Percentiles rank a stretch among this genome's conserved stretches.
phyloP scores from a whole-genome alignment of 2,113 vertebrate genomes.

The Symphodus melops region DNA sequence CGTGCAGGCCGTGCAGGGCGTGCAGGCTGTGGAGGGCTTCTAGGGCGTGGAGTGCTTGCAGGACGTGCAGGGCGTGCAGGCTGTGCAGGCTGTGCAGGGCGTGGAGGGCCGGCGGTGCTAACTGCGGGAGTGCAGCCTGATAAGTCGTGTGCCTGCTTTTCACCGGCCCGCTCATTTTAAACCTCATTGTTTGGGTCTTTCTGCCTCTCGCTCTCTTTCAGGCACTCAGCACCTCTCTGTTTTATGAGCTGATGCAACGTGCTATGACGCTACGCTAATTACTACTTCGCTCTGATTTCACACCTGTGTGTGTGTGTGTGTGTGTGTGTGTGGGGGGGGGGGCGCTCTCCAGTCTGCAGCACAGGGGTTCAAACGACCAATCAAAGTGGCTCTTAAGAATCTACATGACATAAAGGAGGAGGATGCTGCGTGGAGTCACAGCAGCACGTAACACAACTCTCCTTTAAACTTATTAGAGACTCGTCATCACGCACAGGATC shows the following conservation, averaged over 20 bases:
- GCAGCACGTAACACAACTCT: conserved; percentile 36
- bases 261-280: conserved; percentile 42
- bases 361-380: conserved; percentile 31
- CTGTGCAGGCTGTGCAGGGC: too few species aligned
- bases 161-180: conserved; percentile 15
- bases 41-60: too few species aligned
- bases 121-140: too few species aligned
- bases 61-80: too few species aligned
- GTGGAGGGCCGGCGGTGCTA: too few species aligned
- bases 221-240: conserved; percentile 52
- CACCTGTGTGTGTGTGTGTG: too few species aligned
- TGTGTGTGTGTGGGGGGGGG: too few species aligned
- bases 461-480: conserved; percentile 33
- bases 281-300: conserved; percentile 48
- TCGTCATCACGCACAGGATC: conserved; percentile 28
- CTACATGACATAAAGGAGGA: conserved; percentile 41
- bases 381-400: conserved; percentile 34
- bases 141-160: neutral
- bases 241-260: conserved; percentile 43
- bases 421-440: conserved; percentile 12
- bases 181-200: conserved; percentile 65
- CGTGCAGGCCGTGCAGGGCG: too few species aligned
- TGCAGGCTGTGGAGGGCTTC: too few species aligned
- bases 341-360: conserved; percentile 24
- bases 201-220: conserved; percentile 9